Conservation (phyloP, 2,113 vertebrate genomes). For the Vidua chalybeata region DNA sequence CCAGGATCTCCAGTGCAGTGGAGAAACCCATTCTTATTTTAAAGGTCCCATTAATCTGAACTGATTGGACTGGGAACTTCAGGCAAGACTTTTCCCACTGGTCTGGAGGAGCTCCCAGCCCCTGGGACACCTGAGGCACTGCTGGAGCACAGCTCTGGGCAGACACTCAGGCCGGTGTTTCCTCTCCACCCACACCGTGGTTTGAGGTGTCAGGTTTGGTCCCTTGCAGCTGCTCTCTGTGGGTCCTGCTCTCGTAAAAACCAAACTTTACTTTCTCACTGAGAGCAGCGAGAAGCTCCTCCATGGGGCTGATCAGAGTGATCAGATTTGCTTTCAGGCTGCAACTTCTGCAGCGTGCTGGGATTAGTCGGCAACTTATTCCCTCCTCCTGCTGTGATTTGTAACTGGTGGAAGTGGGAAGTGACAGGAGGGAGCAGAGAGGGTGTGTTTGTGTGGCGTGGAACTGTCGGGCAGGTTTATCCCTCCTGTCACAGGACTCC, state of each 20-base stretch:
- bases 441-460: neutral
- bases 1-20: neutral
- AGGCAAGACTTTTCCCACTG: neutral
- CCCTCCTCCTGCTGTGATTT: conserved; percentile 33
- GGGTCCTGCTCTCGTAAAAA: neutral
- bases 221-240: neutral
- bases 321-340: neutral
- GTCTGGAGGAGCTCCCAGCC: neutral
- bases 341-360: neutral
- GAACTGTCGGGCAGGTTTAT: neutral
- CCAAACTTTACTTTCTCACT: neutral
- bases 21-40: neutral
- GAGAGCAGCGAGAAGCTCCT: neutral
- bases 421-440: neutral
- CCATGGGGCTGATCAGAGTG: fast-evolving
- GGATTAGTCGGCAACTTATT: neutral
- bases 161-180: fast-evolving
- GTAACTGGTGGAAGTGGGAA: neutral
- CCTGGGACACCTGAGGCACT: neutral
- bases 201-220: neutral
- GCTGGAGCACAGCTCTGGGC: neutral
- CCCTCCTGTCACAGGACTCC: neutral
- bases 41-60: neutral
- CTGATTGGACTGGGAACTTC: neutral
- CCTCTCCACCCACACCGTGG: neutral